These are phyloP conservation scores for Megaustenia siamemsis DNA, from an alignment of 2,888 invertebrate species.

Conservation along the genomic window DNA sequence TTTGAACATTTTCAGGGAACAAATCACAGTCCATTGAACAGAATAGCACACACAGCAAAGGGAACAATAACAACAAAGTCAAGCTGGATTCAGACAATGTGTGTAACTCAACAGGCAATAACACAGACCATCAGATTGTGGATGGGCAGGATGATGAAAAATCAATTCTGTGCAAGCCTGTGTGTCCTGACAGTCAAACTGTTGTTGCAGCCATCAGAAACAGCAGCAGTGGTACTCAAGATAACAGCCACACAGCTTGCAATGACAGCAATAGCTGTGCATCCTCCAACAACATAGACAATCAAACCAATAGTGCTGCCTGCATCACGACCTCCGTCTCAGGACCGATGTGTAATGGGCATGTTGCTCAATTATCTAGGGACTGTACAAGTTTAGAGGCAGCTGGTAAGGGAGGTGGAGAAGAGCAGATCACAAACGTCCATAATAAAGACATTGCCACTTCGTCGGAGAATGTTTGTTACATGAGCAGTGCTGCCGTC, in stretches of 20 bases:
- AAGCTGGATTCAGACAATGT: background rate
- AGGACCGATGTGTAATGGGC: constrained; percentile 48
- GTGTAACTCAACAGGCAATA: constrained; percentile 30
- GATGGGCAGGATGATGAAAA: constrained; percentile 35
- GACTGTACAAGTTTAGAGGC: constrained; percentile 23
- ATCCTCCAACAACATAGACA: constrained; percentile 7
- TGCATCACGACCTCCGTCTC: background rate
- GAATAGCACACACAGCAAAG: constrained; percentile 7
- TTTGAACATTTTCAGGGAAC: constrained; percentile 44
- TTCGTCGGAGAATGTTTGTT: constrained; percentile 3
- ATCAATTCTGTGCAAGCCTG: constrained; percentile 40
- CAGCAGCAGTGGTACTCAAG: constrained; percentile 42
- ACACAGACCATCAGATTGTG: background rate
- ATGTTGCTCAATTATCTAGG: constrained; percentile 33
- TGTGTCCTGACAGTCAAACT: constrained; percentile 47
- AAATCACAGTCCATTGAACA: constrained; percentile 32
- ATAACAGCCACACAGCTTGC: constrained; percentile 7
- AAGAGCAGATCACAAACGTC: background rate
- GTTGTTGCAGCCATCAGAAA: constrained; percentile 54
- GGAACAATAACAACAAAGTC: constrained; percentile 42
- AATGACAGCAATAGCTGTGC: constrained; percentile 25
- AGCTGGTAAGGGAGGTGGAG: background rate
- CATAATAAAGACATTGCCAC: constrained; percentile 28
- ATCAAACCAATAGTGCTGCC: constrained; percentile 32
- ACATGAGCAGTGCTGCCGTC: background rate